Percentiles rank a stretch among this genome's conserved stretches.
Evolutionary conservation across 1,140 invertebrate species (phyloP).

Genomic region (Drosophila insularis): DNA sequence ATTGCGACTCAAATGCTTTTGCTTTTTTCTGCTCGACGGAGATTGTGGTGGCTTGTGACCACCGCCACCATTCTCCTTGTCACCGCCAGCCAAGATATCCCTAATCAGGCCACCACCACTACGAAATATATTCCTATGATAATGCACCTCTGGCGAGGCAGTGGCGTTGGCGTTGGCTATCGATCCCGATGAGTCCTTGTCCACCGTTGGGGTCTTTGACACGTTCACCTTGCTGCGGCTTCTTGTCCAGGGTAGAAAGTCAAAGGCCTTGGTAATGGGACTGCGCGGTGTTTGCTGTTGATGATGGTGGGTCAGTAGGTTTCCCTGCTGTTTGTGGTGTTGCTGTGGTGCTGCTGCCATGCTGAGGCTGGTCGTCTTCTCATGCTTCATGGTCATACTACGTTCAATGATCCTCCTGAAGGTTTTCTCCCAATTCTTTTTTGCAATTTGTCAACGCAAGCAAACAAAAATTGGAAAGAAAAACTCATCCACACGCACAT

Average conservation of each 20-base stretch:
- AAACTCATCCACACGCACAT: neutral
- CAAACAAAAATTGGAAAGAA: neutral
- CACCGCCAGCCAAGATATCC: constrained; percentile 68
- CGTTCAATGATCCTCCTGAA: constrained; percentile 48
- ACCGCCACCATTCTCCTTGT: constrained; percentile 62
- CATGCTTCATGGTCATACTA: constrained; percentile 66
- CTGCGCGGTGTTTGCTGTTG: constrained; percentile 49
- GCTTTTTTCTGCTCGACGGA: constrained; percentile 50
- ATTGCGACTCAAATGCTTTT: constrained; percentile 67
- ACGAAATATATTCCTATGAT: constrained; percentile 75
- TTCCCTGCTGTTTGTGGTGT: constrained; percentile 30
- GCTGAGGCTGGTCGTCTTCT: constrained; percentile 49
- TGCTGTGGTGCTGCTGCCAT: constrained; percentile 33
- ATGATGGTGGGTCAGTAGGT: constrained; percentile 34
- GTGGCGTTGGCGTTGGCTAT: neutral
- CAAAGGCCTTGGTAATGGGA: constrained; percentile 80
- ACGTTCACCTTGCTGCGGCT: constrained; percentile 59
- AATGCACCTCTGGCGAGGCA: constrained; percentile 54
- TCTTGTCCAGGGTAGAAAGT: constrained; percentile 74
- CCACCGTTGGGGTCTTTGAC: constrained; percentile 25
- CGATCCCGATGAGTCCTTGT: neutral
- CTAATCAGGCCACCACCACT: constrained; percentile 75
- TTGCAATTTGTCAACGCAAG: constrained; percentile 34
- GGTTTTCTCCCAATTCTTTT: constrained; percentile 37
- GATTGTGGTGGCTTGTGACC: constrained; percentile 56